phyloP scores from a whole-genome alignment of 2,888 invertebrate species.

The Microctonus aethiopoides region DNA sequence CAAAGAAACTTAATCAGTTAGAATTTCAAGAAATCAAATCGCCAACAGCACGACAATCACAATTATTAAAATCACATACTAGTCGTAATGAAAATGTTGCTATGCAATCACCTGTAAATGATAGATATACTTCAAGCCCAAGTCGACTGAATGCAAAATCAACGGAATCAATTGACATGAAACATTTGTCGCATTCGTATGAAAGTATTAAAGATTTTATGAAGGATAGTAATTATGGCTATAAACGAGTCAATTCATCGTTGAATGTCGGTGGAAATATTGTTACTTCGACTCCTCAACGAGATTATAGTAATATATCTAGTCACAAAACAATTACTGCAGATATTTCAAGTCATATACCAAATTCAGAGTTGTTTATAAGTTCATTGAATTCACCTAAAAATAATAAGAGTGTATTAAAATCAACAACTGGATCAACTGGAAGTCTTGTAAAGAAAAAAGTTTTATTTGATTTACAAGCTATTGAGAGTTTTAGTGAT shows the following conservation, averaged over 20 bases:
- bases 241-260: slow-evolving; percentile 10
- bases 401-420: slow-evolving; percentile 71
- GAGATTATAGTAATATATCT: slow-evolving; percentile 37
- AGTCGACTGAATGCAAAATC: neutral
- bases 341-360: neutral
- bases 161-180: slow-evolving; percentile 21
- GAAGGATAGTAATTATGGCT: slow-evolving; percentile 34
- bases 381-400: slow-evolving; percentile 51
- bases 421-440: slow-evolving; percentile 69
- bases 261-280: slow-evolving; percentile 26
- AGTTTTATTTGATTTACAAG: slow-evolving; percentile 74
- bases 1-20: slow-evolving; percentile 46
- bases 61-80: neutral
- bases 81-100: neutral
- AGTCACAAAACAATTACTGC: slow-evolving; percentile 18
- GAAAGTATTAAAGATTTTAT: slow-evolving; percentile 52
- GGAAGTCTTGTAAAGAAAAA: slow-evolving; percentile 73
- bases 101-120: neutral
- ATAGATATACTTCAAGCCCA: slow-evolving; percentile 15
- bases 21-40: slow-evolving; percentile 33
- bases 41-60: neutral
- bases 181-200: slow-evolving; percentile 46
- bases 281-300: slow-evolving; percentile 48
- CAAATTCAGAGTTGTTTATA: slow-evolving; percentile 39
- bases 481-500: neutral